Conservation (phyloP, 2,113 vertebrate genomes). For the Lamprotornis superbus region DNA sequence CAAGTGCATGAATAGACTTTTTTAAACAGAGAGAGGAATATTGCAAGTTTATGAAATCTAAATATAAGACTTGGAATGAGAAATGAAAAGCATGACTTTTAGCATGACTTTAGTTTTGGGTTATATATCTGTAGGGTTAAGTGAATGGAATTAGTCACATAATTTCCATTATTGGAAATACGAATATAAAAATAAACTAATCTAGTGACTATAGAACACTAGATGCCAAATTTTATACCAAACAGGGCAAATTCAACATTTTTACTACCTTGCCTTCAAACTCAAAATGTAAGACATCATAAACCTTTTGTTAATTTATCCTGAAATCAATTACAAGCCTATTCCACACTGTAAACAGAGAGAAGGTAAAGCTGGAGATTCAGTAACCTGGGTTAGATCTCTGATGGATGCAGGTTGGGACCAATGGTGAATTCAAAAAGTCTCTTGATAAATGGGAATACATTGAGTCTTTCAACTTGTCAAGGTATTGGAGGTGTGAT, state of each 20-base stretch:
- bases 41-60: background rate
- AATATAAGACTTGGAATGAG: background rate
- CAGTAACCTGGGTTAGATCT: background rate
- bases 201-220: background rate
- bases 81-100: background rate
- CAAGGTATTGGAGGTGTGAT: background rate
- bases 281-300: background rate
- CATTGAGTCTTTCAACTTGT: background rate
- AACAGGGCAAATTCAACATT: background rate
- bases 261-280: background rate
- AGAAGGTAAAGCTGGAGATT: background rate
- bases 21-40: background rate
- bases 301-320: background rate
- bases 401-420: background rate
- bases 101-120: background rate
- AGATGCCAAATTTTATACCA: background rate
- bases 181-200: background rate
- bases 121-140: background rate
- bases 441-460: background rate
- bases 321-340: background rate
- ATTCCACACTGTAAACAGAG: background rate
- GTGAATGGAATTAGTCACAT: background rate
- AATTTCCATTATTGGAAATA: background rate
- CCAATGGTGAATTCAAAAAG: background rate
- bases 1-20: background rate